Evolutionary conservation across 2,797 vertebrate genomes (phyloP).

Genomic region (Craterocephalus amniculus): DNA sequence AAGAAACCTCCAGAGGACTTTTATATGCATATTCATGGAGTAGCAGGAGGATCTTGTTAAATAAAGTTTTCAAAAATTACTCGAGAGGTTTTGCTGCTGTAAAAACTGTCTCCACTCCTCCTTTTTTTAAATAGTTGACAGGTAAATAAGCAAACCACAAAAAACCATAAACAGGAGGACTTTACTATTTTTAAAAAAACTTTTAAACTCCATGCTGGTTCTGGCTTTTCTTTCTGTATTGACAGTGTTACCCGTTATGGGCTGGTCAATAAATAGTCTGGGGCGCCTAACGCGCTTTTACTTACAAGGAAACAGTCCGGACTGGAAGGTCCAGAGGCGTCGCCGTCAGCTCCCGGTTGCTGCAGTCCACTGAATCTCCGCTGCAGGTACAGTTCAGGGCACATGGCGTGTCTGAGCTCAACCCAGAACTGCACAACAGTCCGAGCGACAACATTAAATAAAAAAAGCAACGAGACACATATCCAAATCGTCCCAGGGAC

Average conservation of each 20-base stretch:
- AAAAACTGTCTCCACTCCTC: background rate
- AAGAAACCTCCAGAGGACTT: background rate
- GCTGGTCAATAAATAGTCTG: constrained; percentile 66
- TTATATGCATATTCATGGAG: background rate
- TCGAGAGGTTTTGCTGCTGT: background rate
- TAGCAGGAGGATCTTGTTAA: background rate
- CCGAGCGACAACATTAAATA: constrained; percentile 76
- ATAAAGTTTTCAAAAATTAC: background rate
- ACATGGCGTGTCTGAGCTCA: constrained; percentile 72
- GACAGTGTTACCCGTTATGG: constrained; percentile 44
- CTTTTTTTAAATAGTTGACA: no score
- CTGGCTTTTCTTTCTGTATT: background rate
- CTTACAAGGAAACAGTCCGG: constrained; percentile 89
- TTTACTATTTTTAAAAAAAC: no score
- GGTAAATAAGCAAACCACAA: constrained; percentile 9
- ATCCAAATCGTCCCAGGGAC: constrained; percentile 79
- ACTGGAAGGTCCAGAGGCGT: constrained; percentile 86
- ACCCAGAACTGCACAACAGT: constrained; percentile 60
- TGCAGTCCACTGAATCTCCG: constrained; percentile 87
- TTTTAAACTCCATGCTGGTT: background rate
- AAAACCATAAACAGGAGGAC: background rate
- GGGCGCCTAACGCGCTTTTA: constrained; percentile 49
- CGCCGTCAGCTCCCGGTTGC: constrained; percentile 81
- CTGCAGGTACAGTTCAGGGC: constrained; percentile 87
- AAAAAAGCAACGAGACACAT: constrained; percentile 71